Percentiles rank a stretch among this genome's conserved stretches.
Conservation (phyloP, 1,140 invertebrate species). For the Phenacoccus solenopsis region DNA sequence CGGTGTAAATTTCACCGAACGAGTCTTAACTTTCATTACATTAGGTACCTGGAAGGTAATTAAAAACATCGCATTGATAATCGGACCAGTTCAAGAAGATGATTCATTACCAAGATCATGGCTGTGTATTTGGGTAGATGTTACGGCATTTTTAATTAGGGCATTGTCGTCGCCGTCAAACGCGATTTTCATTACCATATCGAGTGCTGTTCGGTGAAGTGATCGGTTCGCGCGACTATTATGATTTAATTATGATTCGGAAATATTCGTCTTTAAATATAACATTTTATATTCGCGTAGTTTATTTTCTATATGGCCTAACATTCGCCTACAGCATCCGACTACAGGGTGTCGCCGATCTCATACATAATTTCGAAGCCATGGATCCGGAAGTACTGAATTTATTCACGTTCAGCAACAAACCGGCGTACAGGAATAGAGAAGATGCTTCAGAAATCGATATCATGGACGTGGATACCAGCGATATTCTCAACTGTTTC, state of each 20-base stretch:
- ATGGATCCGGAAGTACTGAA: neutral
- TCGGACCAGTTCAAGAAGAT: neutral
- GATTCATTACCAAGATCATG: neutral
- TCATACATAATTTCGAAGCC: constrained; percentile 9
- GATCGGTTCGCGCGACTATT: neutral
- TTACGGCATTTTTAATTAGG: constrained; percentile 2
- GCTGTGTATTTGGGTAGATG: neutral
- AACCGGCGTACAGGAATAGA: neutral
- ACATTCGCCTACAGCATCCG: neutral
- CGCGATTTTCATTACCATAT: neutral
- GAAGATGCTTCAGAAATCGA: constrained; percentile 13
- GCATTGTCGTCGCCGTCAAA: neutral
- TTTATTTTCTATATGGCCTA: neutral
- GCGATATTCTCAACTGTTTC: constrained; percentile 18
- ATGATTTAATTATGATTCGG: neutral
- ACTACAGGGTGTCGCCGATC: neutral
- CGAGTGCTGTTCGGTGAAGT: neutral
- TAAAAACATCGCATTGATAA: neutral
- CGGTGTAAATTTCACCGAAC: neutral
- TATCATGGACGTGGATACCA: constrained; percentile 1
- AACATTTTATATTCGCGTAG: neutral
- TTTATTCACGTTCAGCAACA: neutral
- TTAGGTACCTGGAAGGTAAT: neutral
- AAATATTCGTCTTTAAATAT: neutral
- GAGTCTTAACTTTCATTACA: neutral